phyloP scores from a whole-genome alignment of 2,888 invertebrate species.

The Exephanes ischioxanthus region DNA sequence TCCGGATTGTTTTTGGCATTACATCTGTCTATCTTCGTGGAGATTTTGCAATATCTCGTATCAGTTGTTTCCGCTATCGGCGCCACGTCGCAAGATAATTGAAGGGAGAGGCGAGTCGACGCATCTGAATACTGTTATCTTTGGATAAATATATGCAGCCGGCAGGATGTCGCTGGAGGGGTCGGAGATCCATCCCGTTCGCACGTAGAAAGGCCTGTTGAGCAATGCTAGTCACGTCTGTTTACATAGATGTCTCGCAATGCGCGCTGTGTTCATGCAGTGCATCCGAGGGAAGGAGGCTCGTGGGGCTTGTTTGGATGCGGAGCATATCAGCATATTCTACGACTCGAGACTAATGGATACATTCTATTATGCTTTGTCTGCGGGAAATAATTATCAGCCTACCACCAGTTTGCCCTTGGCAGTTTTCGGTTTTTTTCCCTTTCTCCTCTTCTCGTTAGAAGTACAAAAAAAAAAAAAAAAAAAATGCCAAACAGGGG shows the following conservation, averaged over 20 bases:
- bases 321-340: conserved; percentile 13
- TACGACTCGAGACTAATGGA: conserved; percentile 5
- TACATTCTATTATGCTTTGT: conserved; percentile 4
- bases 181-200: neutral
- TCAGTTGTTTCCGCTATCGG: neutral
- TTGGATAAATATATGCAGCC: conserved; percentile 7
- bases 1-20: neutral
- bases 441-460: neutral
- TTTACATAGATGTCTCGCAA: conserved; percentile 4
- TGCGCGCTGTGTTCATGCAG: conserved; percentile 56
- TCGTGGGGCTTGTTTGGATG: neutral
- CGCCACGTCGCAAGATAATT: neutral
- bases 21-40: neutral
- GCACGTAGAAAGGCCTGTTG: conserved; percentile 33
- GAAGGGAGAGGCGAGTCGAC: neutral
- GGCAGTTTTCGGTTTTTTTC: neutral
- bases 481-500: no score
- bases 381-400: neutral
- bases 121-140: conserved; percentile 30
- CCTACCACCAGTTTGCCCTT: neutral
- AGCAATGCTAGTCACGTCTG: neutral
- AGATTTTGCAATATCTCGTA: neutral
- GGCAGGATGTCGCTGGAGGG: neutral
- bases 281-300: conserved; percentile 1
- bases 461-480: no score